Percentiles rank a stretch among this genome's conserved stretches.
These are phyloP conservation scores for Sericinus montela DNA, from an alignment of 2,888 invertebrate species.

Conservation along the genomic window DNA sequence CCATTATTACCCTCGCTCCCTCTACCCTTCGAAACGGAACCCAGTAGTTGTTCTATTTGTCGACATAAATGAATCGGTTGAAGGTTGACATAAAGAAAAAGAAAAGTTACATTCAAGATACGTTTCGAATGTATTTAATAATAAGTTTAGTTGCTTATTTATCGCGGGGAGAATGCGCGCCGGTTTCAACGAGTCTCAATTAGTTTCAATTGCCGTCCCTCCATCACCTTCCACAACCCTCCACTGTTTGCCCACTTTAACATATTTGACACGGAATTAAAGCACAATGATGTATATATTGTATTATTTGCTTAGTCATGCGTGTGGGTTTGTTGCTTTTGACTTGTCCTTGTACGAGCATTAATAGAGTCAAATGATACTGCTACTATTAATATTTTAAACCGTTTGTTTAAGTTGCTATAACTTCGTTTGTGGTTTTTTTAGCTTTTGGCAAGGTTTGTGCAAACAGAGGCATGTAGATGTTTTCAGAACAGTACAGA, in stretches of 20 bases:
- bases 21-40: no score
- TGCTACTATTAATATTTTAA: no score
- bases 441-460: no score
- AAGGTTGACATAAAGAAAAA: no score
- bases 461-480: no score
- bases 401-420: no score
- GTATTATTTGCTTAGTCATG: conserved; percentile 18
- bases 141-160: conserved; percentile 10
- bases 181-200: conserved; percentile 62
- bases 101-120: not conserved
- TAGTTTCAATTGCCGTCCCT: conserved; percentile 64
- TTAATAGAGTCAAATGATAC: not conserved
- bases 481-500: no score
- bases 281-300: conserved; percentile 12
- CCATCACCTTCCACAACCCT: conserved; percentile 67
- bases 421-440: no score
- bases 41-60: no score
- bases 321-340: conserved; percentile 9
- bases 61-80: no score
- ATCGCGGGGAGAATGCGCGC: conserved; percentile 17
- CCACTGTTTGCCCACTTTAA: conserved; percentile 41
- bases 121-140: conserved; percentile 1
- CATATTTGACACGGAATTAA: conserved; percentile 23
- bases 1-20: no score
- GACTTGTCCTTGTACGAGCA: not conserved